Conservation (phyloP, 2,888 invertebrate species). For the Crioceris asparagi region DNA sequence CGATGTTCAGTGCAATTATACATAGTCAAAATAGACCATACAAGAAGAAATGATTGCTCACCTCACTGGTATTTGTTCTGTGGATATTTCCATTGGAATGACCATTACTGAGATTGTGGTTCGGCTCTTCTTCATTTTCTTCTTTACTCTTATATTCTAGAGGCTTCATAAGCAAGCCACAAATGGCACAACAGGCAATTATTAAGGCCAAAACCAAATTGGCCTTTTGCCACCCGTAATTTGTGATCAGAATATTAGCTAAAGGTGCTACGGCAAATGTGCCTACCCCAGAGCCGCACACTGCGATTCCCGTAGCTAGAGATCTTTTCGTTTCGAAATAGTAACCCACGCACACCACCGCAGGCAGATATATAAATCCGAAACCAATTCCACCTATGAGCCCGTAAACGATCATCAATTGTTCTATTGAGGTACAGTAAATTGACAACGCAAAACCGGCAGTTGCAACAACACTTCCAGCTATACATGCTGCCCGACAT, state of each 20-base stretch:
- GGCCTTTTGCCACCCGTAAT: slow-evolving; percentile 75
- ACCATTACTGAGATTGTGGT: slow-evolving; percentile 53
- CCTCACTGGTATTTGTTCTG: slow-evolving; percentile 3
- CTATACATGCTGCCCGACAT: slow-evolving; percentile 85
- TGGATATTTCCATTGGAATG: no score
- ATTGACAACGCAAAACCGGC: slow-evolving; percentile 76
- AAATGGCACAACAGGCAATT: slow-evolving; percentile 81
- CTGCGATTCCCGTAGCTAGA: slow-evolving; percentile 87
- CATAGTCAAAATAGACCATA: no score
- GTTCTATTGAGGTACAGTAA: slow-evolving; percentile 71
- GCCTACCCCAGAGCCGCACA: slow-evolving; percentile 92
- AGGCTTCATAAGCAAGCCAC: slow-evolving; percentile 75
- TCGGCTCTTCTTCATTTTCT: slow-evolving; percentile 71
- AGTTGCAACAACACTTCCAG: slow-evolving; percentile 77
- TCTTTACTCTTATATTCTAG: slow-evolving; percentile 68
- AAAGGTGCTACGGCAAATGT: slow-evolving; percentile 93
- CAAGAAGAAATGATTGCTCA: no score
- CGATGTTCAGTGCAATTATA: no score
- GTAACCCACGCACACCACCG: slow-evolving; percentile 93
- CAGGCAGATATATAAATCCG: slow-evolving; percentile 56
- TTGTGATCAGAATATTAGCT: slow-evolving; percentile 63
- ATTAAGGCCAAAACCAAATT: slow-evolving; percentile 82
- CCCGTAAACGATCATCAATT: slow-evolving; percentile 84
- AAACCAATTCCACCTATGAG: slow-evolving; percentile 46
- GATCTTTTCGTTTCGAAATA: slow-evolving; percentile 94